phyloP scores from a whole-genome alignment of 2,113 vertebrate species.

The Polyodon spathula region DNA sequence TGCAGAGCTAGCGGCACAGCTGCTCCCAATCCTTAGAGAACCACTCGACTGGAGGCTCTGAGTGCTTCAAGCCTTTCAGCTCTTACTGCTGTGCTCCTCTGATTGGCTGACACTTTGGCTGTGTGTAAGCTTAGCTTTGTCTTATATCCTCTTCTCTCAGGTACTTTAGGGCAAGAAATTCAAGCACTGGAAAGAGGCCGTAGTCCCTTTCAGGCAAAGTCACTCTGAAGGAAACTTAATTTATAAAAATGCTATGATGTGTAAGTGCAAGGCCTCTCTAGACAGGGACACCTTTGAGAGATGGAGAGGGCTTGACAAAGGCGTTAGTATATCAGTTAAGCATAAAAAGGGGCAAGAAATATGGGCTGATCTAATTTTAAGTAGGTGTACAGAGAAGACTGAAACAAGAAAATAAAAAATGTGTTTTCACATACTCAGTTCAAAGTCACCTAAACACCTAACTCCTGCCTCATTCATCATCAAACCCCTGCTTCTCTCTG shows the following conservation, averaged over 20 bases:
- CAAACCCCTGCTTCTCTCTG: conserved; percentile 21
- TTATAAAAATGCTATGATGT: conserved; percentile 6
- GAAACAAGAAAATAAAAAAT: conserved; percentile 32
- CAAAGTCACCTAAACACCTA: conserved; percentile 46
- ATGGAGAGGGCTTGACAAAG: conserved; percentile 27
- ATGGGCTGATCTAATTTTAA: conserved; percentile 25
- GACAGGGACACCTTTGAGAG: conserved; percentile 19
- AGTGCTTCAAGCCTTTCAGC: conserved; percentile 38
- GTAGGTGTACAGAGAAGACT: conserved; percentile 23
- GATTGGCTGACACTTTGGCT: conserved; percentile 44
- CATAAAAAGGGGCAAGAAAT: conserved; percentile 12
- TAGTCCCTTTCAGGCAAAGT: conserved; percentile 14
- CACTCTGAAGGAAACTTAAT: conserved; percentile 4
- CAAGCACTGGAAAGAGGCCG: neutral
- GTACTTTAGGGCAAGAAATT: conserved; percentile 19
- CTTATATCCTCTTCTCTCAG: conserved; percentile 16
- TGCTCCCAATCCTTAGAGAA: conserved; percentile 47
- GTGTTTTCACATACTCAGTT: conserved; percentile 25
- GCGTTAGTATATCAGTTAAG: conserved; percentile 25
- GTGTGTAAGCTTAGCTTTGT: conserved; percentile 26
- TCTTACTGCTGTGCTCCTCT: conserved; percentile 36
- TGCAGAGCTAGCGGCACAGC: conserved; percentile 36
- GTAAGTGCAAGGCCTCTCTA: neutral
- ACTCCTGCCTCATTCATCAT: conserved; percentile 38
- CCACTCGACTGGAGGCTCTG: conserved; percentile 29